Percentiles rank a stretch among this genome's conserved stretches.
phyloP scores from a whole-genome alignment of 2,113 vertebrate genomes.

The Clarias macrocephalus region DNA sequence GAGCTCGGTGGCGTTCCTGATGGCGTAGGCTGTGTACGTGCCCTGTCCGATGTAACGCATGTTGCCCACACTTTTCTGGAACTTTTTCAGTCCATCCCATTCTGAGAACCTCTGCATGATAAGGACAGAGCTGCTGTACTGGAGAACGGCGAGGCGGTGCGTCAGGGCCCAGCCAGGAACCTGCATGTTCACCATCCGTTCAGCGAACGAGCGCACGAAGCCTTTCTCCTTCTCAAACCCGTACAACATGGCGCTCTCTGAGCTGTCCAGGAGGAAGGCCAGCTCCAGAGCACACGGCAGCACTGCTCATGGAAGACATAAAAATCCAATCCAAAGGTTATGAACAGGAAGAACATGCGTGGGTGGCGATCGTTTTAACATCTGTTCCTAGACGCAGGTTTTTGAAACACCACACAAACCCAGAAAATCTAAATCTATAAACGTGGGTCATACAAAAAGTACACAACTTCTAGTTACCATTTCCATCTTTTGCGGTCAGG shows the following conservation, averaged over 20 bases:
- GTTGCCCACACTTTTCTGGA: constrained; percentile 69
- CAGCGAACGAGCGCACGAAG: constrained; percentile 77
- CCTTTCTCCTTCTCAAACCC: constrained; percentile 81
- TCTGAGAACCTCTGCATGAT: constrained; percentile 75
- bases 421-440: not conserved
- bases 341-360: constrained; percentile 5
- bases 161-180: constrained; percentile 64
- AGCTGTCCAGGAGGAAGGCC: constrained; percentile 87
- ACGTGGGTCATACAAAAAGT: not conserved
- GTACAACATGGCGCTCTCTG: constrained; percentile 79
- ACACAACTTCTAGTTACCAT: constrained; percentile 65
- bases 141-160: constrained; percentile 78
- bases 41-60: constrained; percentile 85
- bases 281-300: constrained; percentile 76
- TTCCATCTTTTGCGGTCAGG: constrained; percentile 61
- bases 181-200: constrained; percentile 71
- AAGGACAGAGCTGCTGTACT: constrained; percentile 86
- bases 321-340: not conserved
- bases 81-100: constrained; percentile 79
- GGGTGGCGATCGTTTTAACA: constrained; percentile 7
- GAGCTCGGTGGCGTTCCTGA: constrained; percentile 81
- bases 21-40: constrained; percentile 85
- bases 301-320: constrained; percentile 64
- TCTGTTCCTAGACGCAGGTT: not conserved
- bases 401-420: not conserved